Evolutionary conservation across 2,113 vertebrate genomes (phyloP).

Genomic region (Mellivora capensis): DNA sequence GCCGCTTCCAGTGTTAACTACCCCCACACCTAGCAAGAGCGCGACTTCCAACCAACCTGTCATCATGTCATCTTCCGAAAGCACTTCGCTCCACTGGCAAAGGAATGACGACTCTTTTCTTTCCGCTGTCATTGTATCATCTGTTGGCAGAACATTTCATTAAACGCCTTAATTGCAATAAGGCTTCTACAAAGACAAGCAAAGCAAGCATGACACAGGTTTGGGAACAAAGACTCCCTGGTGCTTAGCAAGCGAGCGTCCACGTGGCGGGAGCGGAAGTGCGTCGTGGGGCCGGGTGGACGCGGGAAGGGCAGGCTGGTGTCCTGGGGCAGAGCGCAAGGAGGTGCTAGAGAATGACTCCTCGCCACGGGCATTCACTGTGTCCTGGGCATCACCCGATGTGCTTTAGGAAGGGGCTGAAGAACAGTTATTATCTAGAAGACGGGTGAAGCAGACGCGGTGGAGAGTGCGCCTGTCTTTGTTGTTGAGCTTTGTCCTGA

Average conservation of each 20-base stretch:
- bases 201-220: not conserved
- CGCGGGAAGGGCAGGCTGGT: too few species aligned
- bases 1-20: not conserved
- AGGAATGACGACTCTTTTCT: not conserved
- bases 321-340: not conserved
- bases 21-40: not conserved
- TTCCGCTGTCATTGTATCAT: not conserved
- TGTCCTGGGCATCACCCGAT: not conserved
- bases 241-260: not conserved
- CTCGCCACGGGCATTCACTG: not conserved
- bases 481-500: not conserved
- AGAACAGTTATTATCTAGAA: not conserved
- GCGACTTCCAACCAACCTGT: not conserved
- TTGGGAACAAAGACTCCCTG: not conserved
- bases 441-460: not conserved
- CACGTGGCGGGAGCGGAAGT: not conserved
- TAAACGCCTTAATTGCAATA: not conserved
- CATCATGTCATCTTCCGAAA: not conserved
- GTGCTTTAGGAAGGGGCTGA: not conserved
- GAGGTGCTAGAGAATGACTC: not conserved
- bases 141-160: not conserved
- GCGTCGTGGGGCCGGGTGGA: too few species aligned
- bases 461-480: not conserved
- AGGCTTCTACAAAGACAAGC: not conserved
- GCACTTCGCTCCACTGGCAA: not conserved